Percentiles rank a stretch among this genome's conserved stretches.
These are phyloP conservation scores for Ictidomys tridecemlineatus DNA, from an alignment of 2,113 vertebrate genomes.

Conservation along the genomic window DNA sequence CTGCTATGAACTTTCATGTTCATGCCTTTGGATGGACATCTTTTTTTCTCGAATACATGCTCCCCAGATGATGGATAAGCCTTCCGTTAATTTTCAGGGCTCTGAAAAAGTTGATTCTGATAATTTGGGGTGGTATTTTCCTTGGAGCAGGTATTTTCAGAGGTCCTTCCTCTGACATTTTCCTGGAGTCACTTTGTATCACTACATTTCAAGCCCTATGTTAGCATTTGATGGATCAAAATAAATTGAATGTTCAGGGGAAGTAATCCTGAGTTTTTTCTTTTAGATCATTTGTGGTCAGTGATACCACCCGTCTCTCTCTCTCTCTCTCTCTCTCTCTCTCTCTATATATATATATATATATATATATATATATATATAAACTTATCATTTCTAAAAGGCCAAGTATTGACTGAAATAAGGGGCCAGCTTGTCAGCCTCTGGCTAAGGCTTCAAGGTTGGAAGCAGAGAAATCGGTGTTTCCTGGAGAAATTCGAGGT, in stretches of 20 bases:
- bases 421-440: not conserved
- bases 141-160: not conserved
- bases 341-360: too few species aligned
- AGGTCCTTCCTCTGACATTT: slow-evolving; percentile 21
- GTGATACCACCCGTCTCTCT: not conserved
- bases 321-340: too few species aligned
- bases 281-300: slow-evolving; percentile 47
- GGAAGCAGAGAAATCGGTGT: not conserved
- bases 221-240: slow-evolving; percentile 38
- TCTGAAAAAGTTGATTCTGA: slow-evolving; percentile 46
- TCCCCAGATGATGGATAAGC: not conserved
- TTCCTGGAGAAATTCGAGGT: not conserved
- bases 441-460: not conserved
- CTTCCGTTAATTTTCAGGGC: slow-evolving; percentile 24
- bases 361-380: too few species aligned
- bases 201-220: slow-evolving; percentile 1
- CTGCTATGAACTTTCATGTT: not conserved
- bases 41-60: not conserved
- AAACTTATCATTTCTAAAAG: not conserved
- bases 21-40: not conserved
- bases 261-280: slow-evolving; percentile 8
- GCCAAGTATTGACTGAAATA: not conserved
- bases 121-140: not conserved
- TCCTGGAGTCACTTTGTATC: not conserved
- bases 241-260: slow-evolving; percentile 46